A percentile compares a stretch with the other conserved stretches of the same genome.
Evolutionary conservation across 2,888 invertebrate genomes (phyloP).

Genomic region (Himalopsyche tibetana): DNA sequence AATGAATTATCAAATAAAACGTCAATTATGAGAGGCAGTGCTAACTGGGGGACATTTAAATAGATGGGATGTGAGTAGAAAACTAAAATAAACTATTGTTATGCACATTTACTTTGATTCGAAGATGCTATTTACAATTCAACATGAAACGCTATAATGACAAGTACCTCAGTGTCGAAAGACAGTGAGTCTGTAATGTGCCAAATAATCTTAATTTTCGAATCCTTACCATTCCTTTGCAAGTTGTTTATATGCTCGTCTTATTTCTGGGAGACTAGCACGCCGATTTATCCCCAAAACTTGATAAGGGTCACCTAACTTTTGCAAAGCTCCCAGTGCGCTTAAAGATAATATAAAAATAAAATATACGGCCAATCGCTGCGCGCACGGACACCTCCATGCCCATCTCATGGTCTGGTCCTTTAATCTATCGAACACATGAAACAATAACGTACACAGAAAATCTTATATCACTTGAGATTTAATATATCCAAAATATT

Average conservation of each 20-base stretch:
- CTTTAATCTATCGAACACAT: constrained; percentile 47
- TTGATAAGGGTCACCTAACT: constrained; percentile 84
- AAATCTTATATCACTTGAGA: constrained; percentile 36
- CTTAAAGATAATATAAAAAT: constrained; percentile 60
- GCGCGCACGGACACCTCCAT: constrained; percentile 71
- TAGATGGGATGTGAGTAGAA: not conserved
- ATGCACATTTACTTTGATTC: not conserved
- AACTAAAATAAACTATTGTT: not conserved
- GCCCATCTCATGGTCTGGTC: constrained; percentile 75
- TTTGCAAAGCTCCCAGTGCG: constrained; percentile 57
- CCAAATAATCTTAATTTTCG: constrained; percentile 66
- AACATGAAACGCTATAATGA: not conserved
- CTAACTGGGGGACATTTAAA: not conserved
- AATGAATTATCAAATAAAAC: constrained; percentile 10
- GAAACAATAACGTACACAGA: constrained; percentile 28
- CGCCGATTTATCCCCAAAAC: constrained; percentile 86
- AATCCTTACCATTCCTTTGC: constrained; percentile 90
- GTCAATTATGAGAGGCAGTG: constrained; percentile 4
- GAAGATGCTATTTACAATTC: constrained; percentile 21
- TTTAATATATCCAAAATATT: constrained; percentile 53
- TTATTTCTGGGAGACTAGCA: constrained; percentile 88
- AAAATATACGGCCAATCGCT: constrained; percentile 70
- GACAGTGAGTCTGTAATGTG: not conserved
- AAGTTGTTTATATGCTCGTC: constrained; percentile 91
- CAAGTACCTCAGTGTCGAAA: not conserved